A percentile compares a stretch with the other conserved stretches of the same genome.
Evolutionary conservation across 2,888 invertebrate species (phyloP).

Genomic region (Augiades crinisus): DNA sequence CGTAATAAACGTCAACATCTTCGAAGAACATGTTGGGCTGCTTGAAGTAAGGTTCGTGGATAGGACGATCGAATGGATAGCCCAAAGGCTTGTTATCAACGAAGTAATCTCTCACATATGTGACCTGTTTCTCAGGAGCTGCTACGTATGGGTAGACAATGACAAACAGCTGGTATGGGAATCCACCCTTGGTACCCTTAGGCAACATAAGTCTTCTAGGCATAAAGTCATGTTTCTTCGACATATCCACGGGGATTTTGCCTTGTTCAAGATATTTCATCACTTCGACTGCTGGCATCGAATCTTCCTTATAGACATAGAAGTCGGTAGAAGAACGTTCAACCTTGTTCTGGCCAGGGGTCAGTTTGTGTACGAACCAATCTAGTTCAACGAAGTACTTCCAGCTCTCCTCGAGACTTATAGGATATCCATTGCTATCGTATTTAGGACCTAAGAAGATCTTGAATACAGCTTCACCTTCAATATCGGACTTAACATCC

Average conservation of each 20-base stretch:
- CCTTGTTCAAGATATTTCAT: constrained; percentile 79
- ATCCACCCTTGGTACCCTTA: constrained; percentile 85
- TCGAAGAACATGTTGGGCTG: constrained; percentile 83
- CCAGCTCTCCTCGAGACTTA: constrained; percentile 78
- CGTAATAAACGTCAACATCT: constrained; percentile 79
- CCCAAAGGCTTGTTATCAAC: constrained; percentile 78
- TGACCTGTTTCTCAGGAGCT: constrained; percentile 49
- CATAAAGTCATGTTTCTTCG: constrained; percentile 79
- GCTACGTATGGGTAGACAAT: constrained; percentile 80
- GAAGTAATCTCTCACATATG: constrained; percentile 45
- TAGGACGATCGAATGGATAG: constrained; percentile 82
- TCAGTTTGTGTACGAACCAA: constrained; percentile 80
- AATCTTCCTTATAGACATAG: constrained; percentile 82
- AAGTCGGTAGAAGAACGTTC: constrained; percentile 84
- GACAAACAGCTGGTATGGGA: constrained; percentile 84
- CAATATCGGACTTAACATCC: constrained; percentile 81
- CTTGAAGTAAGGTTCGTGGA: constrained; percentile 62
- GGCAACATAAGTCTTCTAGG: constrained; percentile 87
- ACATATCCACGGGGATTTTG: constrained; percentile 75
- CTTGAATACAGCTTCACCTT: constrained; percentile 81
- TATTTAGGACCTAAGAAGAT: constrained; percentile 87
- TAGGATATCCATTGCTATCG: constrained; percentile 76
- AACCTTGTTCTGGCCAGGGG: constrained; percentile 83
- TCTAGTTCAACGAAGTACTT: constrained; percentile 83
- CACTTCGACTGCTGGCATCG: constrained; percentile 81